A percentile compares a stretch with the other conserved stretches of the same genome.
Evolutionary conservation across 2,888 invertebrate species (phyloP).

Genomic region (Spialia ferax): DNA sequence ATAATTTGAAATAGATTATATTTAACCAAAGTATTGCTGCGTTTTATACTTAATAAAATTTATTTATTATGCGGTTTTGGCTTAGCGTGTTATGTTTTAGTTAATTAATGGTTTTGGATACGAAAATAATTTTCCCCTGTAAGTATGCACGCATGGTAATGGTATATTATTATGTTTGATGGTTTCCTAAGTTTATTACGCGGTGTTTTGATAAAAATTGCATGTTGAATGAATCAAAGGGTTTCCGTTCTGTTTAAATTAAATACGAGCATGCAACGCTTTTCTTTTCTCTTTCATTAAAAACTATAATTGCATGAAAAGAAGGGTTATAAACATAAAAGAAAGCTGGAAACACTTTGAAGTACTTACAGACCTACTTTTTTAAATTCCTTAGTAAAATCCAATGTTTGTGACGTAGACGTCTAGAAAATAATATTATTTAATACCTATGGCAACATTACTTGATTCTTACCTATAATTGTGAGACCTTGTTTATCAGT

Average conservation of each 20-base stretch:
- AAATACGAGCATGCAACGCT: slow-evolving; percentile 28
- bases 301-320: slow-evolving; percentile 8
- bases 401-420: neutral
- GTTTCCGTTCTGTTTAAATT: slow-evolving; percentile 14
- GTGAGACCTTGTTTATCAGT: too few species aligned
- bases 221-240: slow-evolving; percentile 15
- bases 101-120: slow-evolving; percentile 17
- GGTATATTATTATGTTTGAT: neutral
- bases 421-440: too few species aligned
- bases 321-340: neutral
- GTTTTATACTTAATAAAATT: slow-evolving; percentile 9
- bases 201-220: slow-evolving; percentile 15
- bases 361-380: neutral
- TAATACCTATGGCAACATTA: too few species aligned
- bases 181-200: slow-evolving; percentile 7
- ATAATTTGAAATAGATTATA: neutral
- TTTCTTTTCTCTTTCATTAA: neutral
- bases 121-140: slow-evolving; percentile 3
- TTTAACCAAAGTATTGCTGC: neutral
- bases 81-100: slow-evolving; percentile 4
- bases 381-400: neutral
- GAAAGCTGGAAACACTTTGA: neutral
- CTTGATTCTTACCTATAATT: too few species aligned
- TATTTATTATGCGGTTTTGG: neutral
- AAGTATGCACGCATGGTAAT: neutral